Evolutionary conservation across 1,140 invertebrate genomes (phyloP).

Genomic region (Polypedilum vanderplanki): DNA sequence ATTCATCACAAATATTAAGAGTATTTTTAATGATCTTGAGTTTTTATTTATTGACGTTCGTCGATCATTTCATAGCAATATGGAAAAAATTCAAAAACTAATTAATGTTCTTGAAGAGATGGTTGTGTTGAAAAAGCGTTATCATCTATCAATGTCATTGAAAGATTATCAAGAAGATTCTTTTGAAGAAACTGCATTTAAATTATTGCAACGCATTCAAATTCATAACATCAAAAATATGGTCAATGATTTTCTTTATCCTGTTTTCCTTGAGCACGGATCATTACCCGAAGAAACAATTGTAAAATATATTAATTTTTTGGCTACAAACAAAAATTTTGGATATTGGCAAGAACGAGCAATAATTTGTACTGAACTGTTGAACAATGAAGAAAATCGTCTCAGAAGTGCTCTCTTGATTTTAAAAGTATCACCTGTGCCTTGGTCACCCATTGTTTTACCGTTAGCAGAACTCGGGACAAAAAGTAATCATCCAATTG

Average conservation of each 20-base stretch:
- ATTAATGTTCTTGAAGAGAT: constrained; percentile 40
- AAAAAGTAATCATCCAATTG: constrained; percentile 39
- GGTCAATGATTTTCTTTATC: constrained; percentile 40
- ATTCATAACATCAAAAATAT: constrained; percentile 38
- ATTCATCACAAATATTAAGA: constrained; percentile 39
- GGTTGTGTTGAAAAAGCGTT: constrained; percentile 39
- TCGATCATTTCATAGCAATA: constrained; percentile 39
- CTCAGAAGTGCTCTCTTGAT: constrained; percentile 39
- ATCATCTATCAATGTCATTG: constrained; percentile 39
- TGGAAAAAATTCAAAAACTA: constrained; percentile 38
- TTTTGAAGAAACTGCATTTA: constrained; percentile 40
- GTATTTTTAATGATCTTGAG: constrained; percentile 39
- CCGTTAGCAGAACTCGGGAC: constrained; percentile 38
- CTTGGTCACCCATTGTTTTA: constrained; percentile 37
- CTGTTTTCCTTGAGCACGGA: constrained; percentile 41
- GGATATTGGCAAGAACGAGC: constrained; percentile 40
- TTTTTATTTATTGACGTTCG: constrained; percentile 41
- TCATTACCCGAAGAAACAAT: constrained; percentile 37
- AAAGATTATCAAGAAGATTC: constrained; percentile 40
- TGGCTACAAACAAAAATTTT: constrained; percentile 37
- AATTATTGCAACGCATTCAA: constrained; percentile 40
- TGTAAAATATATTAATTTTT: constrained; percentile 38
- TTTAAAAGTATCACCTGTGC: constrained; percentile 39
- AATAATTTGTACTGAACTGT: constrained; percentile 37
- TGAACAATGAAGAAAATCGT: constrained; percentile 41